Evolutionary conservation across 2,888 invertebrate species (phyloP).

Genomic region (Hoplodrina blanda): DNA sequence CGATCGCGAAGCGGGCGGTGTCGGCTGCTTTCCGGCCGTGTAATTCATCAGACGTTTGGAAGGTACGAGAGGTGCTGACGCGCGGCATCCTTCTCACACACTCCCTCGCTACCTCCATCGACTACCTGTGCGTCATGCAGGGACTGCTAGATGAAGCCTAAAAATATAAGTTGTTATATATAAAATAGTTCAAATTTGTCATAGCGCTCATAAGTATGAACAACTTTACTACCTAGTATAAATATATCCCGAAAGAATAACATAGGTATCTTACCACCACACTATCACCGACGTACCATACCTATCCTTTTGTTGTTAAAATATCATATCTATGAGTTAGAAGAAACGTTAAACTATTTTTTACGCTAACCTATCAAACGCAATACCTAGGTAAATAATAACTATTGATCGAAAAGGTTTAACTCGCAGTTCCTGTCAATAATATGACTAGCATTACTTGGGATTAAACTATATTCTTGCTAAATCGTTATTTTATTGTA

Average conservation of each 20-base stretch:
- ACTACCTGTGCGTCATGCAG: conserved; percentile 88
- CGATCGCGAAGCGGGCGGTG: conserved; percentile 74
- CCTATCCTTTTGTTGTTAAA: no score
- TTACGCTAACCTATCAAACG: conserved; percentile 32
- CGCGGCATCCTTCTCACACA: conserved; percentile 84
- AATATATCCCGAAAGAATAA: not conserved
- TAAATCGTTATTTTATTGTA: conserved; percentile 7
- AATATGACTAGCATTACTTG: conserved; percentile 1
- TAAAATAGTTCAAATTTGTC: not conserved
- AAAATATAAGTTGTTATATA: conserved; percentile 6
- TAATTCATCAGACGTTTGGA: conserved; percentile 76
- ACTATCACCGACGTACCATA: no score
- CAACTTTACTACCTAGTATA: not conserved
- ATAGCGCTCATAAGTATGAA: conserved; percentile 2
- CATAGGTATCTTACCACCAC: no score
- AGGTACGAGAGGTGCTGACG: conserved; percentile 86
- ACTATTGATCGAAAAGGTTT: not conserved
- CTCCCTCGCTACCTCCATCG: conserved; percentile 87
- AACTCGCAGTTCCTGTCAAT: not conserved
- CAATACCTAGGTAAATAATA: conserved; percentile 32
- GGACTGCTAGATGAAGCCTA: conserved; percentile 83
- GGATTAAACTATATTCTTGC: conserved; percentile 28
- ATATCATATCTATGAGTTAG: conserved; percentile 9
- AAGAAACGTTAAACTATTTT: conserved; percentile 12
- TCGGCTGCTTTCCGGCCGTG: conserved; percentile 70